These are phyloP conservation scores for Epinephelus fuscoguttatus DNA, from an alignment of 2,113 vertebrate species.

Conservation along the genomic window DNA sequence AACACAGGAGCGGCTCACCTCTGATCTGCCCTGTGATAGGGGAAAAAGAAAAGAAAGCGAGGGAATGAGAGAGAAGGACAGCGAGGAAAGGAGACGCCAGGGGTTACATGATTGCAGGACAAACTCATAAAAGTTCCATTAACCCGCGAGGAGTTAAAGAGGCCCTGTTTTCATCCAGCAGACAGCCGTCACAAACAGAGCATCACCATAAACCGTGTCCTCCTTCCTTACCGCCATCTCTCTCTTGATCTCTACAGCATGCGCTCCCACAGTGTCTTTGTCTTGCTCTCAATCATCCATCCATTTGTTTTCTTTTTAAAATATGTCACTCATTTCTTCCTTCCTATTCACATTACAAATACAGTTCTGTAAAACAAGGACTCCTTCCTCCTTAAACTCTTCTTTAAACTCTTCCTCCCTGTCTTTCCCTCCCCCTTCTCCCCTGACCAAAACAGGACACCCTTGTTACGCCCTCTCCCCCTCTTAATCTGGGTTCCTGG, in stretches of 20 bases:
- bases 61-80: slow-evolving; percentile 51
- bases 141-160: slow-evolving; percentile 96
- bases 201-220: slow-evolving; percentile 94
- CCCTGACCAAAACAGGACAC: slow-evolving; percentile 61
- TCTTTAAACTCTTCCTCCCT: not conserved
- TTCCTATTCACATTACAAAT: slow-evolving; percentile 3
- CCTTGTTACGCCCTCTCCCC: slow-evolving; percentile 53
- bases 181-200: slow-evolving; percentile 99
- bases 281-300: slow-evolving; percentile 3
- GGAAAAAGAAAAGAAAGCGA: slow-evolving; percentile 33
- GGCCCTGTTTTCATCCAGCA: slow-evolving; percentile 97
- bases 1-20: slow-evolving; percentile 73
- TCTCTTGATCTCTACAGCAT: slow-evolving; percentile 65
- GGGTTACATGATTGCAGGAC: slow-evolving; percentile 92
- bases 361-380: slow-evolving; percentile 30
- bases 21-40: slow-evolving; percentile 70
- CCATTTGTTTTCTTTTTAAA: not conserved
- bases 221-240: slow-evolving; percentile 54
- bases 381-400: slow-evolving; percentile 5
- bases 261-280: slow-evolving; percentile 17
- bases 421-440: not conserved
- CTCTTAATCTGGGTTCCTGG: slow-evolving; percentile 65
- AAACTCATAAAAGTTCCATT: slow-evolving; percentile 99
- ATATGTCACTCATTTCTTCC: slow-evolving; percentile 1
- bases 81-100: slow-evolving; percentile 83